Evolutionary conservation across 2,113 vertebrate genomes (phyloP).

Genomic region (Formicarius rufipectus): DNA sequence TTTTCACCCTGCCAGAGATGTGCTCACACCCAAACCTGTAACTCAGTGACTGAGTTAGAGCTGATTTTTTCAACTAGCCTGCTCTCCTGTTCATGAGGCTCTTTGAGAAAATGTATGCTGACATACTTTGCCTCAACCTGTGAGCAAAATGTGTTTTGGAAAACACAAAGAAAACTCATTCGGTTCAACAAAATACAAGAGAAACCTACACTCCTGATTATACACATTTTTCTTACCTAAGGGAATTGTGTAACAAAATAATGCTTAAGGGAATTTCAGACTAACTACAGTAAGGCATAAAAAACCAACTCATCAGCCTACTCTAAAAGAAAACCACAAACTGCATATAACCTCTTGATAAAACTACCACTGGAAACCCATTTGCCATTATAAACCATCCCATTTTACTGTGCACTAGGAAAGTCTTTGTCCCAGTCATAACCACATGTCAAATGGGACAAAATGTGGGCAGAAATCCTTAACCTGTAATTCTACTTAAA

Average conservation of each 20-base stretch:
- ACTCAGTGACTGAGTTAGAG: neutral
- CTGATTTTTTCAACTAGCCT: neutral
- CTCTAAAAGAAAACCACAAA: neutral
- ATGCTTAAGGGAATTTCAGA: conserved; percentile 1
- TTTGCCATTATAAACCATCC: neutral
- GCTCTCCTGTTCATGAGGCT: neutral
- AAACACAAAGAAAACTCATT: neutral
- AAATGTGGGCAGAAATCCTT: neutral
- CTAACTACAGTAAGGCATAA: neutral
- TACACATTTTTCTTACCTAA: neutral
- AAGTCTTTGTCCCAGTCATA: neutral
- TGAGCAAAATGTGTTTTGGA: neutral
- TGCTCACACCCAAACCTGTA: neutral
- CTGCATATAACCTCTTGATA: neutral
- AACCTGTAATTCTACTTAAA: neutral
- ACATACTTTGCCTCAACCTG: neutral
- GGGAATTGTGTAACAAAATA: neutral
- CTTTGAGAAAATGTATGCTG: neutral
- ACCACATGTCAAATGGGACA: neutral
- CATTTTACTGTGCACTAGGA: neutral
- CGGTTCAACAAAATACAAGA: neutral
- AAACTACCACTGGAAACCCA: neutral
- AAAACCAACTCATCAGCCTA: neutral
- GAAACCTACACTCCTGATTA: neutral
- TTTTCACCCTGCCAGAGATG: neutral